Evolutionary conservation across 2,888 invertebrate genomes (phyloP), one percentile per base, ranked within the genome.

Genomic region (Incurvaria masculella): DNA sequence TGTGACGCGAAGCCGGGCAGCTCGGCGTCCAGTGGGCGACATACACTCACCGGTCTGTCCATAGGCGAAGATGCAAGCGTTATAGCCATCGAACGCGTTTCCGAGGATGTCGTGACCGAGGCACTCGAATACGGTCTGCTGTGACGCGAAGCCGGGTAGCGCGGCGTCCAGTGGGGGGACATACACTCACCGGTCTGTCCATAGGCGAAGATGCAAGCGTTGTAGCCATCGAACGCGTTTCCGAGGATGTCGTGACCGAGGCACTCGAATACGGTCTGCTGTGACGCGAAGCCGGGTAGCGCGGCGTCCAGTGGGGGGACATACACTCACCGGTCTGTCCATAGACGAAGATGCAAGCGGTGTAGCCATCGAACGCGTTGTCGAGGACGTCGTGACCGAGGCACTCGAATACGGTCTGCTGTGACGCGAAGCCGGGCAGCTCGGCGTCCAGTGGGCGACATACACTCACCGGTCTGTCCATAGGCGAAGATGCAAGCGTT

Each of bases 401-500:
- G 61, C 88, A 87, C 69, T 94, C 87, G 81, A 97, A 99, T 42
- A 99, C 96, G 46, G 88, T 86, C 70, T 94, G 91, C 81, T 99
- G 98, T 57, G 92, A 89, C 53, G 94, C 93, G 75, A 92, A 96
- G 65, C 85, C 79, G 49, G 84, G 82, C 61, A 80, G 72, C 55
- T 79, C 72, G 44, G 88, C 81, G 65, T 93, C 91, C 71, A 91
- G 81, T 27, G 97, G 98, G 83, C n/a, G n/a, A n/a, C n/a, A n/a
- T n/a, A n/a, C n/a, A 64, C 81, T 79, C 65, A 91, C 92, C 92
- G 64, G 92, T 92, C 72, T 92, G 98, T 61, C 98, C 98, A 69
- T 99, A 99, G 16, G 98, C 98, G 78, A 99, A 97, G 70, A 99
- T 96, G 75, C 98, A 99, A 41, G 97, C 98, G 78, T 99, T 99